Conservation (phyloP, 1,140 invertebrate genomes). For the Drosophila pachea region DNA sequence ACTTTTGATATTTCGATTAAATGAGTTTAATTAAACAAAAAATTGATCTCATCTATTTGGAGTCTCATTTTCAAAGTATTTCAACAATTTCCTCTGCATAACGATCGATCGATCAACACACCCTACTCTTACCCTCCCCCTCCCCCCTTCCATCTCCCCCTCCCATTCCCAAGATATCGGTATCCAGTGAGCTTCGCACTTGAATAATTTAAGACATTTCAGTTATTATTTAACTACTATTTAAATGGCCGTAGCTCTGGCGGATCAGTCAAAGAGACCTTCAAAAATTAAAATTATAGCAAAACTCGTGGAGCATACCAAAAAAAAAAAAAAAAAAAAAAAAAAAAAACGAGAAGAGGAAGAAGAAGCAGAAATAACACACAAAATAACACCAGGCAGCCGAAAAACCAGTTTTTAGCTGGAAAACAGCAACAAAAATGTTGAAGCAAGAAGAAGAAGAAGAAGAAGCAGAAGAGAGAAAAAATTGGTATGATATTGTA, state of each 20-base stretch:
- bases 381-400: neutral
- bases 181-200: conserved; percentile 1
- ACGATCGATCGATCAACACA: too few species aligned
- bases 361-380: conserved; percentile 3
- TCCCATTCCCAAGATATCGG: neutral
- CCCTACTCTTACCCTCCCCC: too few species aligned
- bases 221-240: conserved; percentile 60
- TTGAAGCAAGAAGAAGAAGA: too few species aligned
- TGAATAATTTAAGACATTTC: conserved; percentile 42
- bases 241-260: conserved; percentile 38
- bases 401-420: conserved; percentile 1
- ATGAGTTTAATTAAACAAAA: neutral
- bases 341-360: conserved; percentile 8
- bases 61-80: neutral
- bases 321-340: too few species aligned
- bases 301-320: conserved; percentile 51
- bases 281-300: conserved; percentile 71
- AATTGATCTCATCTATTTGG: neutral
- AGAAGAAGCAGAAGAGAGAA: conserved; percentile 30
- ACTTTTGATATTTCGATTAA: neutral
- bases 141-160: neutral
- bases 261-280: conserved; percentile 31
- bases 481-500: conserved; percentile 64
- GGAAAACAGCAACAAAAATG: conserved; percentile 3
- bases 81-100: neutral